phyloP scores from a whole-genome alignment of 2,113 vertebrate species.

The Lepus timidus region DNA sequence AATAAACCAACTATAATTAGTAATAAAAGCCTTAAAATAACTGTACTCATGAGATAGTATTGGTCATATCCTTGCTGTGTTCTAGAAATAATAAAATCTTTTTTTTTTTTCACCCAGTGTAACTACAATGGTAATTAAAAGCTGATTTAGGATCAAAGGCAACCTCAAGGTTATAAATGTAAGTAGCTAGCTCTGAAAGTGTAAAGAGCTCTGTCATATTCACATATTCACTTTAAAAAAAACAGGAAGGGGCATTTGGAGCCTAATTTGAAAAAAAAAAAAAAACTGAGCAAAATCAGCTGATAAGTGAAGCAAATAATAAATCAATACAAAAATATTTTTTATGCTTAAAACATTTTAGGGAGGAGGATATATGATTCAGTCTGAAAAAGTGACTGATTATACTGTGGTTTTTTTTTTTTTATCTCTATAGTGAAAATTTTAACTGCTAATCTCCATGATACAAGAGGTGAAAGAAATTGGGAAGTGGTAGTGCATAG shows the following conservation, averaged over 20 bases:
- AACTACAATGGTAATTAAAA: conserved; percentile 88
- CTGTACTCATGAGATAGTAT: conserved; percentile 79
- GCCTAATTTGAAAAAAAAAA: not conserved
- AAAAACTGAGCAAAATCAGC: not conserved
- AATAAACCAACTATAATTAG: conserved; percentile 87
- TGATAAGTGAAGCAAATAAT: conserved; percentile 9
- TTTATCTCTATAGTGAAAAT: not conserved
- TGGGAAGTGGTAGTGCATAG: not conserved
- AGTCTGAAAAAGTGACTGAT: not conserved
- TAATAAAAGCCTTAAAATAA: conserved; percentile 86
- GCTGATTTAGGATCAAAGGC: conserved; percentile 87
- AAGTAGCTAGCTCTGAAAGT: conserved; percentile 78
- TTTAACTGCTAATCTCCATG: not conserved
- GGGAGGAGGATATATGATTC: not conserved
- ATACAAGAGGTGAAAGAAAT: not conserved
- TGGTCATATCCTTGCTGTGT: conserved; percentile 78
- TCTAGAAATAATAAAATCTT: conserved; percentile 80
- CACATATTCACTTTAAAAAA: conserved; percentile 32
- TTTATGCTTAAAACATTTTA: not conserved
- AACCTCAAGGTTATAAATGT: conserved; percentile 86
- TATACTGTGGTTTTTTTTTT: not conserved
- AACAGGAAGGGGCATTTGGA: not conserved
- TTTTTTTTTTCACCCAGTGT: conserved; percentile 66
- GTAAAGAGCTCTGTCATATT: conserved; percentile 54
- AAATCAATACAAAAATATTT: not conserved